Percentiles rank a stretch among this genome's conserved stretches.
Evolutionary conservation across 1,140 invertebrate genomes (phyloP).

Genomic region (Ylistrum balloti): DNA sequence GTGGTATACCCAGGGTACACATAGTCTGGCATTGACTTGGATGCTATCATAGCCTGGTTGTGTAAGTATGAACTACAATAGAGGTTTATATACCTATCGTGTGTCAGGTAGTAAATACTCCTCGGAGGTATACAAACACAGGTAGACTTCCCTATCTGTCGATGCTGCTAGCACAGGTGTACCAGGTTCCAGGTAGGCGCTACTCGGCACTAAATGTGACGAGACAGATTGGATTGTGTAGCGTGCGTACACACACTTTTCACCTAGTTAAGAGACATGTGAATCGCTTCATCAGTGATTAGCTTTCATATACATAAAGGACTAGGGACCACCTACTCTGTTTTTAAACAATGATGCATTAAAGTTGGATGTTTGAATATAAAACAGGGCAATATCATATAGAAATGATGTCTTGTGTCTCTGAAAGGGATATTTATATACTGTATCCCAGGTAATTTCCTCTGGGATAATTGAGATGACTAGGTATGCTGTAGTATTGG

Average conservation of each 20-base stretch:
- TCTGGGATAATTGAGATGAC: neutral
- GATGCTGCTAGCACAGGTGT: neutral
- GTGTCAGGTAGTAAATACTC: neutral
- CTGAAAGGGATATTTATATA: neutral
- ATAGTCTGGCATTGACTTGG: no score
- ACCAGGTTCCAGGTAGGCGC: neutral
- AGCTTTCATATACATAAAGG: neutral
- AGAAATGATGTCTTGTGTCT: neutral
- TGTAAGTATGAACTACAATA: neutral
- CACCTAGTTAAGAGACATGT: neutral
- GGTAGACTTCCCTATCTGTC: neutral
- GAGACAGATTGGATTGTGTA: slow-evolving; percentile 22
- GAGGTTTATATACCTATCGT: neutral
- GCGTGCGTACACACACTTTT: slow-evolving; percentile 22
- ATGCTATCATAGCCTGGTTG: no score
- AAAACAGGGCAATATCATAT: neutral
- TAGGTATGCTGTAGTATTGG: neutral
- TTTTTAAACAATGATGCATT: neutral
- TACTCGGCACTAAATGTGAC: neutral
- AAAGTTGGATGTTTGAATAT: neutral
- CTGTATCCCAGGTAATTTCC: neutral
- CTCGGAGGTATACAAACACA: neutral
- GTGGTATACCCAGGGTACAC: no score
- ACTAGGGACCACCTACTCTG: neutral
- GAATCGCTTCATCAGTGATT: neutral